Conservation (phyloP, 92 coral and sea anemone species). For the Scolanthus callimorphus region DNA sequence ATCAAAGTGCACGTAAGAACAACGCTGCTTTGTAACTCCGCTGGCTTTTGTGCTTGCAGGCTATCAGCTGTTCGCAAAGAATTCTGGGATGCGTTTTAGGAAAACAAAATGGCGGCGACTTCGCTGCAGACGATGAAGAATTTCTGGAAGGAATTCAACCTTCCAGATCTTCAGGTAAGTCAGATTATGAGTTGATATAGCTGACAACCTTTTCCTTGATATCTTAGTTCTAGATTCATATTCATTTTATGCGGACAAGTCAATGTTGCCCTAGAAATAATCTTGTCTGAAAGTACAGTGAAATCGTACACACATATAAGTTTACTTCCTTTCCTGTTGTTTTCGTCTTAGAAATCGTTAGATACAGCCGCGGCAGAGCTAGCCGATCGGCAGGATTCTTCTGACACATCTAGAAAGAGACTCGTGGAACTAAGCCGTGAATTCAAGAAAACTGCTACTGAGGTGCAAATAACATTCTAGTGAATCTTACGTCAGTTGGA, state of each 20-base stretch:
- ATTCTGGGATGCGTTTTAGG: conserved; percentile 3
- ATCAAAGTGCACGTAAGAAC: too few relatives aligned
- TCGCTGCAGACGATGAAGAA: conserved; percentile 87
- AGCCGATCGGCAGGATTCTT: conserved; percentile 96
- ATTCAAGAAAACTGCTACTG: conserved; percentile 90
- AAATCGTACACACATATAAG: too few relatives aligned
- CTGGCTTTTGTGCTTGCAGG: too few relatives aligned
- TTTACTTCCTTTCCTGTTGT: too few relatives aligned
- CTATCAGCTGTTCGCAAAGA: not conserved
- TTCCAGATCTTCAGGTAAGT: conserved; percentile 95
- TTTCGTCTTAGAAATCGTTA: conserved; percentile 67
- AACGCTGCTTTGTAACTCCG: too few relatives aligned
- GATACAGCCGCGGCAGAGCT: conserved; percentile 91
- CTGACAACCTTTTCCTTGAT: too few relatives aligned
- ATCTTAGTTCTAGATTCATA: too few relatives aligned
- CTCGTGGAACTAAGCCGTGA: conserved; percentile 97
- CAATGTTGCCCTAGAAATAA: too few relatives aligned
- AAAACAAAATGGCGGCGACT: conserved; percentile 88
- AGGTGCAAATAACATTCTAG: conserved; percentile 31
- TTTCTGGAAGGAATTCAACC: conserved; percentile 97
- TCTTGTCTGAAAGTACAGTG: too few relatives aligned
- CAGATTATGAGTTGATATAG: too few relatives aligned
- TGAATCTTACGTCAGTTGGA: not conserved
- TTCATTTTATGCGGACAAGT: too few relatives aligned
- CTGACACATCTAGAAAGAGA: conserved; percentile 86